Evolutionary conservation across 1,140 invertebrate species (phyloP), one percentile per base, ranked within the genome.

Genomic region (Wiebesia pumilae): DNA sequence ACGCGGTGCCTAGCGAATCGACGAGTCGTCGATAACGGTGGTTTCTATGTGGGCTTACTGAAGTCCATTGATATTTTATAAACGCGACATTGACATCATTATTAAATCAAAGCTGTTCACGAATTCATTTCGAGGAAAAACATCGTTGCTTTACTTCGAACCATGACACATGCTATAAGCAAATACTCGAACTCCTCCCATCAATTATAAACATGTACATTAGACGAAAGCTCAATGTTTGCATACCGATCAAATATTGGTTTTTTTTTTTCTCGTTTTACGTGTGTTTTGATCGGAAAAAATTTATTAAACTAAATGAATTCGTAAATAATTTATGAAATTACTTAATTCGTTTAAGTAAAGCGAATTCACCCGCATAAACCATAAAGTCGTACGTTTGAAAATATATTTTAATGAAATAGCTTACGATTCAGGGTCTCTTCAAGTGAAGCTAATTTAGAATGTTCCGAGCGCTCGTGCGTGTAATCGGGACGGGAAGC

Each of bases 401-500:
- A 69, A 35, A 69, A 69, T 19, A 47, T 47, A 47, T 47, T n/a
- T n/a, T n/a, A n/a, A n/a, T n/a, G n/a, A n/a, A n/a, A n/a, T n/a
- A n/a, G n/a, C n/a, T n/a, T n/a, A n/a, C n/a, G n/a, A n/a, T n/a
- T n/a, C n/a, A n/a, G n/a, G n/a, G n/a, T n/a, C n/a, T n/a, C n/a
- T n/a, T n/a, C n/a, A 38, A 43, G 24, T 43, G 21, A 79, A 43
- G 80, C 38, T 82, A 82, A 82, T 82, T 82, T 40, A 24, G 10
- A 67, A 67, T 47, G 58, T 24, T 27, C 30, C 40, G 21, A 65
- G 14, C 24, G 65, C 51, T 27, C 16, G 54, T 7, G 54, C 54
- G n/a, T 24, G 65, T 54, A 73, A 83, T 27, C n/a, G 58, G 62
- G 47, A 43, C 14, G 30, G 6, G 14, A 12, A n/a, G 4, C 12